These are phyloP conservation scores for Heloderma charlesbogerti DNA, from an alignment of 2,113 vertebrate species.

Conservation along the genomic window DNA sequence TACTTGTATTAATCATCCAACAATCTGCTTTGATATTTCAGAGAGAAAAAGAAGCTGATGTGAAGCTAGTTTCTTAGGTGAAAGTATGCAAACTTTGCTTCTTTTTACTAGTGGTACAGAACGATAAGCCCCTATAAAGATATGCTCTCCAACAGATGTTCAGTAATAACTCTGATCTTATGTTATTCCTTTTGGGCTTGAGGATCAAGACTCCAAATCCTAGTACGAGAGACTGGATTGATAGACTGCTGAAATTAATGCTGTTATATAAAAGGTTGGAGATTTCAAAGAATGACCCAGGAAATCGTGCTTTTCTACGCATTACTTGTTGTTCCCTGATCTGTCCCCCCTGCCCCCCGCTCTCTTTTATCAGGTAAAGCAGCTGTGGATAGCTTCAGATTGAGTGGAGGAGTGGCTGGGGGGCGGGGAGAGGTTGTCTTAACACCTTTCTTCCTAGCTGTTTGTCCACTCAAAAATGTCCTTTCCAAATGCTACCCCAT, in stretches of 20 bases:
- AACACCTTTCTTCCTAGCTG: not conserved
- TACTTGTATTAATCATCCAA: not conserved
- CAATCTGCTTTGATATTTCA: constrained; percentile 1
- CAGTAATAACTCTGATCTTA: not conserved
- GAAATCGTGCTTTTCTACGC: not conserved
- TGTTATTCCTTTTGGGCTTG: not conserved
- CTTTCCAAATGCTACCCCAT: too few species aligned
- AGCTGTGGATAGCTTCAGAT: not conserved
- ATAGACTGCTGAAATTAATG: constrained; percentile 12
- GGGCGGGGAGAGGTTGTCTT: not conserved
- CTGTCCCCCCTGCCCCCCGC: too few species aligned
- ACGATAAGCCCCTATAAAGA: not conserved
- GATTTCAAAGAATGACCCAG: not conserved
- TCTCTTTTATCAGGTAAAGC: not conserved
- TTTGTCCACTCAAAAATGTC: not conserved
- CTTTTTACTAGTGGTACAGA: not conserved
- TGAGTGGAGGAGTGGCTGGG: not conserved
- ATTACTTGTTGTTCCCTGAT: not conserved
- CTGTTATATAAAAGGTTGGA: constrained; percentile 20
- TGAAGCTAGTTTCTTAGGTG: not conserved
- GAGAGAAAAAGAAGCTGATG: too few species aligned
- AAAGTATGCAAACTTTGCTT: not conserved
- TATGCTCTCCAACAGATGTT: not conserved
- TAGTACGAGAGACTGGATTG: not conserved
- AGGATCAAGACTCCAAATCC: constrained; percentile 5